These are phyloP conservation scores for Reticulitermes lucifugus DNA, from an alignment of 2,888 invertebrate species.

Conservation along the genomic window DNA sequence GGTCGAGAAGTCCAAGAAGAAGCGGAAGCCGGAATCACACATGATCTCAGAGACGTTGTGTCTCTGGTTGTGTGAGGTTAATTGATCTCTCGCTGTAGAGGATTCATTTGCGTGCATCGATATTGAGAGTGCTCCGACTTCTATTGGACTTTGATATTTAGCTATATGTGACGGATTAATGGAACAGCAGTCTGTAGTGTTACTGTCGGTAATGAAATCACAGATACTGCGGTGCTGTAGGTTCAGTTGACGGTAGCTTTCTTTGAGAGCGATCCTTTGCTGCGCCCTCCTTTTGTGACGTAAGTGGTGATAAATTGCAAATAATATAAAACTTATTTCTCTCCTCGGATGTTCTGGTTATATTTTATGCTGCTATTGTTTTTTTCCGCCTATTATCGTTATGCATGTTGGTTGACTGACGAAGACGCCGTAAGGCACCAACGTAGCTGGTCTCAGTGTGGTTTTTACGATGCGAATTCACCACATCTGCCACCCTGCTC, in stretches of 20 bases:
- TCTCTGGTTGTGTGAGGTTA: too few relatives aligned
- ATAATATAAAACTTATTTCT: constrained; percentile 26
- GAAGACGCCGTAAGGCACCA: background rate
- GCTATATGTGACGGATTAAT: too few relatives aligned
- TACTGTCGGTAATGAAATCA: too few relatives aligned
- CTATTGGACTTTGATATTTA: too few relatives aligned
- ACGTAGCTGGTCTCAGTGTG: background rate
- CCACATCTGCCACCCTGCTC: constrained; percentile 18
- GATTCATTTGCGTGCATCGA: too few relatives aligned
- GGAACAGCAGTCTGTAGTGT: too few relatives aligned
- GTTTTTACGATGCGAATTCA: constrained; percentile 28
- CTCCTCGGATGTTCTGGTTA: background rate
- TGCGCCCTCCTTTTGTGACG: background rate
- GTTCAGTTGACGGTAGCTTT: background rate
- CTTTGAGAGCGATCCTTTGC: background rate
- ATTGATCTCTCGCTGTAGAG: too few relatives aligned
- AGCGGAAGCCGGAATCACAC: too few relatives aligned
- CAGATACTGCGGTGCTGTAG: too few relatives aligned
- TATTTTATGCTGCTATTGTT: background rate
- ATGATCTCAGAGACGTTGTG: too few relatives aligned
- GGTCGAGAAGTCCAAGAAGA: too few relatives aligned
- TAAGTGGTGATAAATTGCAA: constrained; percentile 18
- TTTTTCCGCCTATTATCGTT: background rate
- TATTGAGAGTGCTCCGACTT: too few relatives aligned
- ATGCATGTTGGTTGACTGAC: background rate